phyloP scores from a whole-genome alignment of 2,113 vertebrate species.

The Myiopsitta monachus region DNA sequence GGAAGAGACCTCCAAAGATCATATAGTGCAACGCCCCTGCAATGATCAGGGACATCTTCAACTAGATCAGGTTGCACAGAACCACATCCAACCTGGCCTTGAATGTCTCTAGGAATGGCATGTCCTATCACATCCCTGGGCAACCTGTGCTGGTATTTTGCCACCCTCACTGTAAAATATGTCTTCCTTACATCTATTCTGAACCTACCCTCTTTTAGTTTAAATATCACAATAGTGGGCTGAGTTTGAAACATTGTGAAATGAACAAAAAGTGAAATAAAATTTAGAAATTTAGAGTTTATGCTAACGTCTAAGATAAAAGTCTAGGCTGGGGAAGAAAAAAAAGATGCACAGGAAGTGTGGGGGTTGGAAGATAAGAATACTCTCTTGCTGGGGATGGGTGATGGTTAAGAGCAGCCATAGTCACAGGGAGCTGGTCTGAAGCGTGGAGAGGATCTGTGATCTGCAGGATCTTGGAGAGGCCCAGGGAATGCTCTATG shows the following conservation, averaged over 20 bases:
- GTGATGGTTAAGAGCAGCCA: background rate
- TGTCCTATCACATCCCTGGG: background rate
- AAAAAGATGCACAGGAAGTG: slow-evolving; percentile 55
- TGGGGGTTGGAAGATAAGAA: slow-evolving; percentile 40
- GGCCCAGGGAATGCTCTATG: accelerated
- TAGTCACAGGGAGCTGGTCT: background rate
- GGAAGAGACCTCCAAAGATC: background rate
- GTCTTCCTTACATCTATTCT: background rate
- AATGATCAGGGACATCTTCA: background rate
- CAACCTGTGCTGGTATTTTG: background rate
- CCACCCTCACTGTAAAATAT: background rate
- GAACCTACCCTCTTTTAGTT: background rate
- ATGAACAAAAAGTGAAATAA: background rate
- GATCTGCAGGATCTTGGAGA: background rate
- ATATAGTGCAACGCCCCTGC: background rate
- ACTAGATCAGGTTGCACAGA: background rate
- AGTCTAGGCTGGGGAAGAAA: slow-evolving; percentile 7
- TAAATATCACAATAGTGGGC: background rate
- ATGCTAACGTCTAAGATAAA: background rate
- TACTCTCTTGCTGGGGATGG: background rate
- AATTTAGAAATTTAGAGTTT: background rate
- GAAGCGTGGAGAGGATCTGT: background rate
- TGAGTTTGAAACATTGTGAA: background rate
- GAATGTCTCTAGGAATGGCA: background rate
- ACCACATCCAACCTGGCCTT: background rate